Evolutionary conservation across 2,113 vertebrate species (phyloP), one percentile per base, ranked within the genome.

Genomic region (Atractosteus spatula): DNA sequence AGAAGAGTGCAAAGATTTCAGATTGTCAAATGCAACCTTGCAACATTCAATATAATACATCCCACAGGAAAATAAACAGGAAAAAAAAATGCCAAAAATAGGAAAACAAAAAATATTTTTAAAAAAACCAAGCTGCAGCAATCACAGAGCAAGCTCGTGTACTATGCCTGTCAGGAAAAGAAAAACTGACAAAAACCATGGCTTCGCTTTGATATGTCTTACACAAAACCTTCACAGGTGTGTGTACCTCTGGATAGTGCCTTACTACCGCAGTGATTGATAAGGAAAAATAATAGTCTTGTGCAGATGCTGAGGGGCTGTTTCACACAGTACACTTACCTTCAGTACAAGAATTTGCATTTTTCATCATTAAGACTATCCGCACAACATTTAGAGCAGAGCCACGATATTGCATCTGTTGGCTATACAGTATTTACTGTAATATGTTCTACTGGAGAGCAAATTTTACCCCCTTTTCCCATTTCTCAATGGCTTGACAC

Each of bases 11-110:
- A 93, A 91, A 94, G 69, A 83, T 91, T 89, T 93, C 88, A 87
- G 92, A 94, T 94, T 94, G 93, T 94, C 92, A 91, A 91, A 91
- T 94, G 93, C 93, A 93, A 91, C 88, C 91, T 90, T 88, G 87
- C 87, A 86, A 92, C 90, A 91, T 92, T 91, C 89, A 92, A 72
- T 88, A 89, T 91, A 82, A 82, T 84, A 82, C 79, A 81, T 90
- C 92, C 89, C 89, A 78, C 81, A 78, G 85, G 87, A 86, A 87
- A 87, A 84, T 79, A 29, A 29, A 29, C 29, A 29, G 29, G 29
- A 78, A 85, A 79, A 84, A 83, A 81, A 69, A 47, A 57, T 41
- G 66, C 42, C 55, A 68, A 61, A 8, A 68, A n/a, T 41, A 69
- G 69, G 3, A 41, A 62, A 69, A 69, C 4, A 42, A 66, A 51